These are phyloP conservation scores for Machaerirhynchus nigripectus DNA, from an alignment of 2,113 vertebrate genomes.

Conservation along the genomic window DNA sequence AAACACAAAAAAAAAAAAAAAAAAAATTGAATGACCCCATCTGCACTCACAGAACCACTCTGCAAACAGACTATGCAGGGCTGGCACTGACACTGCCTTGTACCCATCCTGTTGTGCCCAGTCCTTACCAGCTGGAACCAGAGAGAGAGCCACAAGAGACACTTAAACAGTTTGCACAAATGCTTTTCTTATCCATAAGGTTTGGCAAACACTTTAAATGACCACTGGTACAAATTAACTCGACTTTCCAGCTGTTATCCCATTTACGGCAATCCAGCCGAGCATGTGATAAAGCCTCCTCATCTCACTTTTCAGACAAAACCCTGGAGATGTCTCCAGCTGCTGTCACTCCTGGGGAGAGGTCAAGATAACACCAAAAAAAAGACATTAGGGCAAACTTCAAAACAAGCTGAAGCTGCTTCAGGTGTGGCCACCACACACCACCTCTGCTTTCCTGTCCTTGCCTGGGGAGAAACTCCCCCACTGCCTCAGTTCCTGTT, in stretches of 20 bases:
- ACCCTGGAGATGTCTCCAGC: neutral
- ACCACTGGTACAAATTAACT: slow-evolving; percentile 46
- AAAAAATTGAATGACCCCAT: fast-evolving
- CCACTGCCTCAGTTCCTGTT: fast-evolving
- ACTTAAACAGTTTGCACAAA: neutral
- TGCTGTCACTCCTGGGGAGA: neutral
- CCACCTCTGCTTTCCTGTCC: neutral
- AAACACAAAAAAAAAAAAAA: neutral
- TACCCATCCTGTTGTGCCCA: neutral
- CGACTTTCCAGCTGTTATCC: neutral
- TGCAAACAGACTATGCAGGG: neutral
- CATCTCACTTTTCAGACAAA: neutral
- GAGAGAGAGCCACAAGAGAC: neutral
- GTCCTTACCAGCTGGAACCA: neutral
- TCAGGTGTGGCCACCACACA: neutral
- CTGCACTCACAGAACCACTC: neutral
- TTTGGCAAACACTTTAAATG: slow-evolving; percentile 44
- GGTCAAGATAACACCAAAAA: neutral
- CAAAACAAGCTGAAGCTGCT: neutral
- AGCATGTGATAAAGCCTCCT: neutral
- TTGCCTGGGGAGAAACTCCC: neutral
- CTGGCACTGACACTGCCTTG: neutral
- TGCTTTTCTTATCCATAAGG: slow-evolving; percentile 35
- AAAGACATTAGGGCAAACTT: neutral
- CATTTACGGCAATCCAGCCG: neutral